These are phyloP conservation scores for Eulimnadia texana DNA, from an alignment of 1,140 invertebrate species.

Conservation along the genomic window DNA sequence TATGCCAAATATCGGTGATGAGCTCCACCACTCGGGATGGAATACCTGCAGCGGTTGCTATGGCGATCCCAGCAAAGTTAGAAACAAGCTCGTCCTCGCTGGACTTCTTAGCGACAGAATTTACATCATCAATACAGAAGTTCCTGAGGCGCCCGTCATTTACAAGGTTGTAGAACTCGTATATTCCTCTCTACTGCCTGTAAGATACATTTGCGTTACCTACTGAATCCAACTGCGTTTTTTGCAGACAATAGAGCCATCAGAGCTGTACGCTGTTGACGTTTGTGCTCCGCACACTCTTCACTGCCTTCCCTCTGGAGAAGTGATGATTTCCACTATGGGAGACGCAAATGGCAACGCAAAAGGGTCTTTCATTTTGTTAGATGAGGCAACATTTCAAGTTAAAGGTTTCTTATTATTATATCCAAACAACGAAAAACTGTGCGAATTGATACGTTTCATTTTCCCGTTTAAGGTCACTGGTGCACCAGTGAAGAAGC, in stretches of 20 bases:
- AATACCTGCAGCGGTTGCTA: conserved; percentile 88
- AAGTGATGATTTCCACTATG: conserved; percentile 89
- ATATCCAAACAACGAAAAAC: not conserved
- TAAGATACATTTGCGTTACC: not conserved
- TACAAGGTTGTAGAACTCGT: conserved; percentile 37
- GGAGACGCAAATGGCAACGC: conserved; percentile 51
- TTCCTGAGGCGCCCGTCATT: conserved; percentile 47
- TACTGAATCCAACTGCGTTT: conserved; percentile 15
- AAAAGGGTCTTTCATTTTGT: conserved; percentile 72
- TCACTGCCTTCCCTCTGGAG: conserved; percentile 78
- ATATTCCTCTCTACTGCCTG: conserved; percentile 9
- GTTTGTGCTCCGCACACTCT: conserved; percentile 76
- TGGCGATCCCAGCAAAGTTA: conserved; percentile 41
- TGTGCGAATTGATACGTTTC: not conserved
- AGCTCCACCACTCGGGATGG: conserved; percentile 92
- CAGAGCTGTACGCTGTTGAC: conserved; percentile 54
- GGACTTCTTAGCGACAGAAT: conserved; percentile 65
- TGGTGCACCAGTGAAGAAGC: conserved; percentile 30
- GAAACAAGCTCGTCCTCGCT: conserved; percentile 70
- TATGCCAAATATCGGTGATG: conserved; percentile 64
- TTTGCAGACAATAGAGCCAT: conserved; percentile 34
- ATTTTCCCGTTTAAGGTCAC: conserved; percentile 22
- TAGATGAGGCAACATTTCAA: not conserved
- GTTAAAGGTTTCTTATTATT: conserved; percentile 34
- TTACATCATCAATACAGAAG: conserved; percentile 66